Evolutionary conservation across 1,140 invertebrate genomes (phyloP).

Genomic region (Apocrypta bakeri): DNA sequence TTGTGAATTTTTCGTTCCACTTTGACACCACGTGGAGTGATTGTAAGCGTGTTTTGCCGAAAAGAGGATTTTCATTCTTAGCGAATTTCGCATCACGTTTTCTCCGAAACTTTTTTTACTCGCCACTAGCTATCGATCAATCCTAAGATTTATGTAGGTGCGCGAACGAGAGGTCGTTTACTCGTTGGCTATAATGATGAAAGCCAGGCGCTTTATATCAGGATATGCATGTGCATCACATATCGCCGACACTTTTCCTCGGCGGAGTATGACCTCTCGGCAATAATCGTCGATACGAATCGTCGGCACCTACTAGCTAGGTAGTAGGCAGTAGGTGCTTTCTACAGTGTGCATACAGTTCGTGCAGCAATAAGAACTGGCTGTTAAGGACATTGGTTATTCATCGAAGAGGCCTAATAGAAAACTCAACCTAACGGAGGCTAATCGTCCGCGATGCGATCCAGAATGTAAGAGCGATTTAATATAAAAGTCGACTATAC

Average conservation of each 20-base stretch:
- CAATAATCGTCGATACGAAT: neutral
- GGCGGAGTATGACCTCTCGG: neutral
- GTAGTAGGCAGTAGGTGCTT: neutral
- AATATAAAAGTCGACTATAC: too few species aligned
- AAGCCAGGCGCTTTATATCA: neutral
- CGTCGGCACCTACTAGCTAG: too few species aligned
- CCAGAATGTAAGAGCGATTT: neutral
- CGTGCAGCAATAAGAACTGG: neutral
- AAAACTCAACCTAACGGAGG: neutral
- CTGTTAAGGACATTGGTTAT: neutral
- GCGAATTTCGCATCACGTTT: neutral
- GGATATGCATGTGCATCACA: neutral
- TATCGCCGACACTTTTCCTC: slow-evolving; percentile 19
- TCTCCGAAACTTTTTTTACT: neutral
- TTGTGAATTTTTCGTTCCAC: slow-evolving; percentile 56
- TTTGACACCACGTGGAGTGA: slow-evolving; percentile 31
- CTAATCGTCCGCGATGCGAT: neutral
- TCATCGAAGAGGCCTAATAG: neutral
- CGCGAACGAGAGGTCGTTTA: neutral
- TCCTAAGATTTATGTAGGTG: neutral
- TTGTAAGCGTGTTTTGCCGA: slow-evolving; percentile 38
- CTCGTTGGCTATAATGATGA: neutral
- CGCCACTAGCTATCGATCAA: slow-evolving; percentile 14
- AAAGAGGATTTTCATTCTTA: slow-evolving; percentile 55
- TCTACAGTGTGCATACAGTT: neutral